A percentile compares a stretch with the other conserved stretches of the same genome.
Evolutionary conservation across 2,113 vertebrate genomes (phyloP).

Genomic region (Caloenas nicobarica): DNA sequence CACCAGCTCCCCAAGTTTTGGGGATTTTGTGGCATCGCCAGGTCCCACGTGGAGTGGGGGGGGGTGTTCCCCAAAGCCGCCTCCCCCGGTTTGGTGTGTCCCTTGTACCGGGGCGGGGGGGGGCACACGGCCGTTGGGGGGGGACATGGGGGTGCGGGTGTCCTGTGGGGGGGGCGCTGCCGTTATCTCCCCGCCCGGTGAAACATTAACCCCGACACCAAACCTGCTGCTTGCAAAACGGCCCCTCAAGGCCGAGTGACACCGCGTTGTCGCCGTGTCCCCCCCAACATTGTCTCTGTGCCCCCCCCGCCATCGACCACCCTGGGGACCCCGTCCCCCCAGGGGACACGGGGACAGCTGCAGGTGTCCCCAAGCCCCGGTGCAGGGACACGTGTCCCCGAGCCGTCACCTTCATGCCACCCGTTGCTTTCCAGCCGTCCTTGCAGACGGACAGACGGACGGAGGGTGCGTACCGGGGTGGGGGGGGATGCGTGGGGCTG

Average conservation of each 20-base stretch:
- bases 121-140: too few relatives aligned
- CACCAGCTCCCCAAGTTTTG: not conserved
- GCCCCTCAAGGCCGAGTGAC: not conserved
- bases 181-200: not conserved
- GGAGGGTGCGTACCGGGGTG: not conserved
- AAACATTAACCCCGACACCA: not conserved
- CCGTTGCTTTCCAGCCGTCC: not conserved
- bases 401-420: not conserved
- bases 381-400: not conserved
- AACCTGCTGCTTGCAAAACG: not conserved
- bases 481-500: not conserved
- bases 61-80: too few relatives aligned
- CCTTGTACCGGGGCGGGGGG: not conserved
- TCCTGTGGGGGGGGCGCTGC: not conserved
- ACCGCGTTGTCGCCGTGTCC: fast-evolving
- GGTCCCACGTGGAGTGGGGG: not conserved
- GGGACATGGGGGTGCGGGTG: not conserved
- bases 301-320: not conserved
- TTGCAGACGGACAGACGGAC: not conserved
- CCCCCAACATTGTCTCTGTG: not conserved
- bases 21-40: too few relatives aligned
- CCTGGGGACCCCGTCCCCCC: fast-evolving
- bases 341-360: not conserved
- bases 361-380: not conserved
- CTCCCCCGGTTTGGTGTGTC: too few relatives aligned